phyloP scores from a whole-genome alignment of 2,888 invertebrate species.

The Philonicus albiceps region DNA sequence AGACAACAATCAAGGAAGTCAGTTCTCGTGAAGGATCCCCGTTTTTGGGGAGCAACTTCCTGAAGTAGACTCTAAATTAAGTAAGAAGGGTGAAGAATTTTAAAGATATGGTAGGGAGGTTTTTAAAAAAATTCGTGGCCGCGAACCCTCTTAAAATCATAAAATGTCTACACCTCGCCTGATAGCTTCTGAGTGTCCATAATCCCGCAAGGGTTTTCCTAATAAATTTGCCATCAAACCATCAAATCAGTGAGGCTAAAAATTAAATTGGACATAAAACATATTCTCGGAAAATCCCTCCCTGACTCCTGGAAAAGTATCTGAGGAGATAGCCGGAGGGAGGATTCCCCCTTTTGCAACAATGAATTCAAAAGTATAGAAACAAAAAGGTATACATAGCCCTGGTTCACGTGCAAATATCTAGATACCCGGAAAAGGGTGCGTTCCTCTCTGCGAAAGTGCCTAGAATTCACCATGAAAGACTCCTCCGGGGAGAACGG shows the following conservation, averaged over 20 bases:
- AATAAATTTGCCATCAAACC: conserved; percentile 43
- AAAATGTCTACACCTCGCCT: conserved; percentile 9
- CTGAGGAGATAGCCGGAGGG: conserved; percentile 33
- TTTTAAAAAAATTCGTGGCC: background rate
- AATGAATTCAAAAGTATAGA: conserved; percentile 35
- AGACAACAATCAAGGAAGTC: conserved; percentile 37
- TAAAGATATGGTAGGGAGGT: background rate
- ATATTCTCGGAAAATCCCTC: conserved; percentile 28
- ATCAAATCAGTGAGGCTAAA: conserved; percentile 44
- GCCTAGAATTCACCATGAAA: background rate
- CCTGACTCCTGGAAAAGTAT: conserved; percentile 2
- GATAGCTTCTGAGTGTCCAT: conserved; percentile 22
- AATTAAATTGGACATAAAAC: conserved; percentile 44
- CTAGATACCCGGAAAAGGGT: conserved; percentile 1
- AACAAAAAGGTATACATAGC: conserved; percentile 30
- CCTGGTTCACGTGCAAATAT: conserved; percentile 5
- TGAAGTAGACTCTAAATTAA: background rate
- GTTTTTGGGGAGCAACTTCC: background rate
- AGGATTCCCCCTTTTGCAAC: conserved; percentile 27
- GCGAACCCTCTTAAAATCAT: background rate
- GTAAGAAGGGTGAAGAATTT: background rate
- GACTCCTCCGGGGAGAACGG: background rate
- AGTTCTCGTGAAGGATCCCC: background rate
- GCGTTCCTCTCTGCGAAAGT: background rate
- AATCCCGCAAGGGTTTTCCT: conserved; percentile 38